Conservation (phyloP, 2,113 vertebrate genomes). For the Phyllostomus discolor region DNA sequence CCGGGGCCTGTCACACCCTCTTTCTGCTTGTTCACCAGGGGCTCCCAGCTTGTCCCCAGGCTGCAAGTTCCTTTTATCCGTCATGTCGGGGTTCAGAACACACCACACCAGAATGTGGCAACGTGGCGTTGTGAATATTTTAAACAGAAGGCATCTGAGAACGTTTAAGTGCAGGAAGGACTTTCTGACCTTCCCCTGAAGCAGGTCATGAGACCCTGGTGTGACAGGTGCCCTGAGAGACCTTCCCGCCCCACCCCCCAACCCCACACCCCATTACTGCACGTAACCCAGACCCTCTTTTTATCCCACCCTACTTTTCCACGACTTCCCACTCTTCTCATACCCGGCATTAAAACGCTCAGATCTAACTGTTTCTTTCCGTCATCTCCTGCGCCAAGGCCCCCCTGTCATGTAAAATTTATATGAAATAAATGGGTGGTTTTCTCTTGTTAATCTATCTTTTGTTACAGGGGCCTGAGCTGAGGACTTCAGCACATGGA, state of each 20-base stretch:
- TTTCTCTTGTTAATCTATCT: not conserved
- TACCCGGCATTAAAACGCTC: not conserved
- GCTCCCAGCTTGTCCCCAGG: not conserved
- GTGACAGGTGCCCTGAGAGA: no score
- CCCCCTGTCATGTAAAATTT: not conserved
- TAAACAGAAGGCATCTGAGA: not conserved
- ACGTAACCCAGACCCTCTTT: not conserved
- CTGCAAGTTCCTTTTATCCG: not conserved
- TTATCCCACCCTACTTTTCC: no score
- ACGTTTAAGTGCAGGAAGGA: not conserved
- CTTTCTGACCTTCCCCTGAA: not conserved
- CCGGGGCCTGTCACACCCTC: not conserved
- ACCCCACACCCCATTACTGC: no score
- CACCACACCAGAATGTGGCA: accelerated
- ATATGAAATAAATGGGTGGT: not conserved
- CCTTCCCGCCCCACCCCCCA: accelerated
- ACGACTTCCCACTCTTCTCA: not conserved
- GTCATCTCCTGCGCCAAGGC: not conserved
- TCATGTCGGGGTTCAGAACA: not conserved
- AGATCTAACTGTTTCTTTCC: not conserved
- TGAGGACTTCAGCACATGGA: not conserved
- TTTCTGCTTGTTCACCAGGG: not conserved
- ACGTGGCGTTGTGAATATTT: not conserved
- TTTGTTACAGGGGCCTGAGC: not conserved
- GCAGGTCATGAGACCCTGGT: not conserved